These are phyloP conservation scores for Tinamus guttatus DNA, from an alignment of 2,113 vertebrate species.

Conservation along the genomic window DNA sequence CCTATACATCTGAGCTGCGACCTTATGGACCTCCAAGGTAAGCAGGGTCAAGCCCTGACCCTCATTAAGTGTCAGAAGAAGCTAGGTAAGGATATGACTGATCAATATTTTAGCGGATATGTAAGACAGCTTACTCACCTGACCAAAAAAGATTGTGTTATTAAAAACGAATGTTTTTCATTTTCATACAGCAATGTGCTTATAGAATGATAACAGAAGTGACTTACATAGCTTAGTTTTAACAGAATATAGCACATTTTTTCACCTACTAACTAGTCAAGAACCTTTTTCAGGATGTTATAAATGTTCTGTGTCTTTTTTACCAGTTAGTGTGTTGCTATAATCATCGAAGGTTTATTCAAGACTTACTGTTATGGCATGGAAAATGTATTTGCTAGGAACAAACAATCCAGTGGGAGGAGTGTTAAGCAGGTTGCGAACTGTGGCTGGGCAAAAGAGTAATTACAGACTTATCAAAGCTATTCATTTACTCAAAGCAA, in stretches of 20 bases:
- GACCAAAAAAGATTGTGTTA: background rate
- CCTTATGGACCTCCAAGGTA: background rate
- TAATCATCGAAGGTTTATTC: background rate
- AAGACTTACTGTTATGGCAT: background rate
- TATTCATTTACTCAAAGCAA: background rate
- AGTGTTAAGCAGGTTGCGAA: background rate
- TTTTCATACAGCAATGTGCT: background rate
- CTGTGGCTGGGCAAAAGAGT: background rate
- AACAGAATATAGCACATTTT: background rate
- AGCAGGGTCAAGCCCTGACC: background rate
- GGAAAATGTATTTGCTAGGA: background rate
- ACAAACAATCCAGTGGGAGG: background rate
- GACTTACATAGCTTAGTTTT: background rate
- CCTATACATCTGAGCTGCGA: background rate
- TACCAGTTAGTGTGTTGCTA: background rate
- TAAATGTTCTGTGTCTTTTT: background rate
- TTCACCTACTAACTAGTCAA: background rate
- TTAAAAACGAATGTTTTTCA: background rate
- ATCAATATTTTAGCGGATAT: background rate
- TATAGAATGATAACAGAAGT: background rate
- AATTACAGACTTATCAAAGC: background rate
- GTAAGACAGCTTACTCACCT: accelerated
- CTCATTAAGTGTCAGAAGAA: background rate
- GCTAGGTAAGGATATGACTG: background rate
- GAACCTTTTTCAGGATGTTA: background rate